Conservation (phyloP, 2,797 vertebrate genomes). For the Esox lucius region DNA sequence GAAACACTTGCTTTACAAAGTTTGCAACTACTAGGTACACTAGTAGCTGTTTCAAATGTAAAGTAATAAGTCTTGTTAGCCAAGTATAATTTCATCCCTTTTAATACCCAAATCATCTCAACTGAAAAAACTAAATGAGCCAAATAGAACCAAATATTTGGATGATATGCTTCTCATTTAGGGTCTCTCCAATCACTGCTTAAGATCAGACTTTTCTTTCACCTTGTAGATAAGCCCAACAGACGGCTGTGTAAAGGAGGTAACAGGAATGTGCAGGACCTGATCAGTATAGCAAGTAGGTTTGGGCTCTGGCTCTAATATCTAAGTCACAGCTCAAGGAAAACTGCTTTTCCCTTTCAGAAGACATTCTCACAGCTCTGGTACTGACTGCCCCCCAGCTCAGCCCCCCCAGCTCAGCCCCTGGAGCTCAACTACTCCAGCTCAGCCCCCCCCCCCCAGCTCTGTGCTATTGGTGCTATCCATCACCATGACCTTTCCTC, state of each 20-base stretch:
- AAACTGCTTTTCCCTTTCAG: slow-evolving; percentile 9
- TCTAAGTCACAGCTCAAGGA: too few relatives aligned
- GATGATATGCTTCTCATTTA: background rate
- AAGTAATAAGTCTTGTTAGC: background rate
- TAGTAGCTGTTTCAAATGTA: background rate
- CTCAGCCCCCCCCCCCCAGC: slow-evolving; percentile 5
- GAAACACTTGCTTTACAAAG: too few relatives aligned
- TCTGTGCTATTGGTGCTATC: slow-evolving; percentile 14
- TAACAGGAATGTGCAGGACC: too few relatives aligned
- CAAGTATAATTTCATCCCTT: background rate
- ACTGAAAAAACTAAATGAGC: background rate
- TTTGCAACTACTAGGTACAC: too few relatives aligned
- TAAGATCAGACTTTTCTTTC: background rate
- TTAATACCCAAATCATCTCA: background rate
- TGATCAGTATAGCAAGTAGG: background rate
- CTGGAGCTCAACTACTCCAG: too few relatives aligned
- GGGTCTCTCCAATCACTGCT: background rate
- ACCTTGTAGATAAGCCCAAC: background rate
- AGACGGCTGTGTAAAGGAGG: too few relatives aligned
- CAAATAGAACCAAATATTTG: background rate
- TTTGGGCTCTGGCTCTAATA: too few relatives aligned
- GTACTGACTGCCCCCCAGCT: too few relatives aligned
- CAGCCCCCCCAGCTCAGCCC: too few relatives aligned
- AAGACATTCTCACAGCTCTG: background rate
- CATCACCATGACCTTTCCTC: slow-evolving; percentile 57